phyloP scores from a whole-genome alignment of 2,113 vertebrate species.

The Mustela lutreola region DNA sequence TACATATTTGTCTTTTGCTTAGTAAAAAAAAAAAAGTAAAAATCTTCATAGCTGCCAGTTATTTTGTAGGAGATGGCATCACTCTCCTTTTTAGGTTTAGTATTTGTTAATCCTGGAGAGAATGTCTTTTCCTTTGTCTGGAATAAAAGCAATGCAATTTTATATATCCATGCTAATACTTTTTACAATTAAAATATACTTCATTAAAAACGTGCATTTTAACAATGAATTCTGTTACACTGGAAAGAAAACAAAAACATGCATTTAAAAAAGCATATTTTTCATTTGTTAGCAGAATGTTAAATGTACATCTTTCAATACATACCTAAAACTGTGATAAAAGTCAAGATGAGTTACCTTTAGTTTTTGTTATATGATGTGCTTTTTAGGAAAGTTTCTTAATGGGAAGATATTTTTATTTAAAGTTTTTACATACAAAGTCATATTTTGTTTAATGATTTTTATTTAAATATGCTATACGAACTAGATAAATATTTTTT shows the following conservation, averaged over 20 bases:
- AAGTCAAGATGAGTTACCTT: not conserved
- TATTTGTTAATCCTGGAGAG: conserved; percentile 24
- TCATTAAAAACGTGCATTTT: conserved; percentile 35
- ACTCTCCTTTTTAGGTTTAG: not conserved
- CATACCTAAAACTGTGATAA: not conserved
- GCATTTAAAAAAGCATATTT: conserved; percentile 10
- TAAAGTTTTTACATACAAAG: conserved; percentile 25
- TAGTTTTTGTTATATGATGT: not conserved
- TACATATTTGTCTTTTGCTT: conserved; percentile 73
- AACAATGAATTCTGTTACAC: no score
- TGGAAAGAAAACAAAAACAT: not conserved
- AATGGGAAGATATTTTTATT: conserved; percentile 40
- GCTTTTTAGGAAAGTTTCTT: not conserved
- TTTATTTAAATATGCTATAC: not conserved
- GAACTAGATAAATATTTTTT: conserved; percentile 6
- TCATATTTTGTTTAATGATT: conserved; percentile 1
- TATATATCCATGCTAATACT: not conserved
- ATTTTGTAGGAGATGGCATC: conserved; percentile 81
- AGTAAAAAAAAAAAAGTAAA: conserved; percentile 48
- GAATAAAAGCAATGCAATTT: not conserved
- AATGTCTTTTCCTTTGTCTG: not conserved
- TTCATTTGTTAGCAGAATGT: conserved; percentile 39
- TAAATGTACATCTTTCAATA: not conserved
- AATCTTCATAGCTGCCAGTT: conserved; percentile 78
- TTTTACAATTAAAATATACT: conserved; percentile 16